Conservation (phyloP, 2,888 invertebrate genomes). For the Danaus chrysippus region DNA sequence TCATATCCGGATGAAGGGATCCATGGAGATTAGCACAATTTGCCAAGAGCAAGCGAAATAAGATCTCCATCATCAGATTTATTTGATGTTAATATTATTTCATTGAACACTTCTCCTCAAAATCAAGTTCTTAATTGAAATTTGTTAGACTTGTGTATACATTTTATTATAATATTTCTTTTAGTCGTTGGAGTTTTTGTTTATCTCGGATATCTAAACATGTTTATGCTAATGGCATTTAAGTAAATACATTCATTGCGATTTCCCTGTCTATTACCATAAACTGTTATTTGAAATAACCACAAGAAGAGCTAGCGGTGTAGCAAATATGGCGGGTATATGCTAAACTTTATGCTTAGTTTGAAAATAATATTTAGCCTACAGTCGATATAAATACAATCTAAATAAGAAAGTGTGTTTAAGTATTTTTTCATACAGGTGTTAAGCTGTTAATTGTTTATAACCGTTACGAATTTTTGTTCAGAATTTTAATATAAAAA, state of each 20-base stretch:
- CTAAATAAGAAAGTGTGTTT: background rate
- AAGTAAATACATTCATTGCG: constrained; percentile 1
- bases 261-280: constrained; percentile 1
- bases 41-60: constrained; percentile 59
- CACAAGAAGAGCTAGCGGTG: constrained; percentile 3
- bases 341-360: constrained; percentile 3
- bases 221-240: constrained; percentile 5
- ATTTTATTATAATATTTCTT: constrained; percentile 2
- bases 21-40: constrained; percentile 63
- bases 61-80: constrained; percentile 38
- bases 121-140: too few species aligned
- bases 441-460: too few species aligned
- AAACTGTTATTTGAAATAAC: constrained; percentile 4
- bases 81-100: constrained; percentile 21
- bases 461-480: too few species aligned
- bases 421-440: too few species aligned
- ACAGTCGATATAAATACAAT: constrained; percentile 2
- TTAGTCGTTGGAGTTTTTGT: background rate
- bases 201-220: constrained; percentile 2
- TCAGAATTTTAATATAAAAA: background rate
- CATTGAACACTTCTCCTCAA: too few species aligned
- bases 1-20: constrained; percentile 60
- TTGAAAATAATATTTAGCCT: background rate
- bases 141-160: background rate
- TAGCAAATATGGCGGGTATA: constrained; percentile 1